Conservation (phyloP, 2,797 vertebrate species). For the Luscinia luscinia region DNA sequence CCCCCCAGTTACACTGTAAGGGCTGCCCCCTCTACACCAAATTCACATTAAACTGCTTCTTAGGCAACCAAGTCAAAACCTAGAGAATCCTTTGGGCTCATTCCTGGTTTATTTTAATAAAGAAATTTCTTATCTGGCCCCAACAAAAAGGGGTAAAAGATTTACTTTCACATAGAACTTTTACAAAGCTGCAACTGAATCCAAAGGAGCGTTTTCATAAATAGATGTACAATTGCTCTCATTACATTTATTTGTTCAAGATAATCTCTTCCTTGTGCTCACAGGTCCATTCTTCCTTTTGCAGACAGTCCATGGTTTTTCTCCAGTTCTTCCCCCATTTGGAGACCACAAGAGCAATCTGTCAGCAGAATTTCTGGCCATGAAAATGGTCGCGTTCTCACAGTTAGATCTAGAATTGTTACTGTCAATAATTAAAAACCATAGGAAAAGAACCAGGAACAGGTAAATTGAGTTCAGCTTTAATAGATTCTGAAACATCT, state of each 20-base stretch:
- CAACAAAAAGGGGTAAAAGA: constrained; percentile 12
- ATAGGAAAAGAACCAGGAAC: constrained; percentile 5
- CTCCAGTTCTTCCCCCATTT: not conserved
- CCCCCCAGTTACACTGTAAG: not conserved
- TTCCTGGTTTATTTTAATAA: constrained; percentile 44
- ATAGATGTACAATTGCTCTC: not conserved
- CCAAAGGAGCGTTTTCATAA: constrained; percentile 5
- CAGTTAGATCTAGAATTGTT: not conserved
- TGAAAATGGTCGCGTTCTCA: not conserved
- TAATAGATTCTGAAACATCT: constrained; percentile 45
- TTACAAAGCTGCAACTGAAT: constrained; percentile 25
- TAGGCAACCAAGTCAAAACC: not conserved
- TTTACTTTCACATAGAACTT: constrained; percentile 8
- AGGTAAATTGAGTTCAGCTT: constrained; percentile 39
- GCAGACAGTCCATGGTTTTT: not conserved
- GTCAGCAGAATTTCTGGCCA: not conserved
- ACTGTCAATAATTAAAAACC: constrained; percentile 1
- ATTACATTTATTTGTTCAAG: constrained; percentile 8
- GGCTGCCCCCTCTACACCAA: not conserved
- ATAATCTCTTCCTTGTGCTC: not conserved
- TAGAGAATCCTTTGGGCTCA: not conserved
- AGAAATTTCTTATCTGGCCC: not conserved
- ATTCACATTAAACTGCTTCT: not conserved
- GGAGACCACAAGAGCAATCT: not conserved
- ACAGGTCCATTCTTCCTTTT: not conserved